Percentiles rank a stretch among this genome's conserved stretches.
These are phyloP conservation scores for Himalopsyche anomala DNA, from an alignment of 2,888 invertebrate genomes.

Conservation along the genomic window DNA sequence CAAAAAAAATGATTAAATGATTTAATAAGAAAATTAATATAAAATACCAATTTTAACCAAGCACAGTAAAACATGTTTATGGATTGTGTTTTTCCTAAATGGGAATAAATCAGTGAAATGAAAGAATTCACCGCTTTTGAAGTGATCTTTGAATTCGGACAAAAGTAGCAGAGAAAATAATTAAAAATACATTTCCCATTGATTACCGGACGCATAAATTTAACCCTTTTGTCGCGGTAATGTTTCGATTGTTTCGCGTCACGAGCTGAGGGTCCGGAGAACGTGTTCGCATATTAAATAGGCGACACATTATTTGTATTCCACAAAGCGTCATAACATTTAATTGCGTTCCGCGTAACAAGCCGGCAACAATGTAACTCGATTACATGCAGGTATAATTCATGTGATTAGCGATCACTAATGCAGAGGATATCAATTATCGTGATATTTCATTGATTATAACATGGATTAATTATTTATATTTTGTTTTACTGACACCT, in stretches of 20 bases:
- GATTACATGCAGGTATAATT: conserved; percentile 16
- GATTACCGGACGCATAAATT: neutral
- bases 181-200: conserved; percentile 1
- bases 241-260: conserved; percentile 10
- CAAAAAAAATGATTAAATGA: no score
- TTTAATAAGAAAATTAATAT: no score
- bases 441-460: neutral
- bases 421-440: neutral
- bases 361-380: neutral
- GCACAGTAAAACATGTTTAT: no score
- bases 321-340: conserved; percentile 25
- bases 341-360: conserved; percentile 18
- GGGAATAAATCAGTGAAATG: no score
- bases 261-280: neutral
- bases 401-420: neutral
- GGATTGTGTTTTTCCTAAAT: no score
- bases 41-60: no score
- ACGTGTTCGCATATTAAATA: conserved; percentile 4
- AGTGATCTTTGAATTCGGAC: neutral
- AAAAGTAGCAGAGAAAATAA: neutral
- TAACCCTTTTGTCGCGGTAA: neutral
- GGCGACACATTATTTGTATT: conserved; percentile 8
- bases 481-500: neutral
- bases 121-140: no score
- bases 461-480: neutral